Evolutionary conservation across 2,113 vertebrate species (phyloP), one percentile per base, ranked within the genome.

Genomic region (Zosterops japonicus): DNA sequence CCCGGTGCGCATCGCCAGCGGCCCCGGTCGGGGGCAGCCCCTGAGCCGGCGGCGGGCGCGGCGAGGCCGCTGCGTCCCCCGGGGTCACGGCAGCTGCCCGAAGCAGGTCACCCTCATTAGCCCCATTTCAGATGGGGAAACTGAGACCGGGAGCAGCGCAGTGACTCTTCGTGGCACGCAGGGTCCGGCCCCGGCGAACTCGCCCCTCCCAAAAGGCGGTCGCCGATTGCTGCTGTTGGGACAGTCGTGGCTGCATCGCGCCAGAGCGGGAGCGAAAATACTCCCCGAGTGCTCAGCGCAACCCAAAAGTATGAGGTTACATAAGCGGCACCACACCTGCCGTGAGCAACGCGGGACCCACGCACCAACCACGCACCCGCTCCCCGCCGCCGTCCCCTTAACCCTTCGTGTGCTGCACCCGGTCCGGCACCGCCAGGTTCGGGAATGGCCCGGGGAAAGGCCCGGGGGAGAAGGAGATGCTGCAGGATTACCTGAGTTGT

Each of bases 41-140:
- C 76, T 0, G 14, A 7, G 27, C 47, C 8, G 2, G 68, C 14
- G 3, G 61, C 5, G 5, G 6, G 46, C 4, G 3, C 4, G 14
- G 60, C 6, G 5, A 70, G 35, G 53, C 81, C 19, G 1, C 67
- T 9, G 53, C 65, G 5, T 25, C 61, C 71, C 35, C 13, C 3
- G 39, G 70, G 89, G 93, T 81, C 93, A 80, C 31, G 5, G 59
- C 28, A 2, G 6, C 93, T 84, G 89, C 89, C 90, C 6, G 3
- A 87, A 90, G 83, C 89, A 36, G 89, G 83, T 92, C 94, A 81
- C 13, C 39, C 56, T 60, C 80, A 71, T 96, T 91, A 87, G 80
- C 80, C 92, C 88, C 76, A 8, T 93, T 96, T 87, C 92, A 27
- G 88, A 56, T 77, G 89, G 94, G 72, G 94, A 97, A 97, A 94